Percentiles rank a stretch among this genome's conserved stretches.
Conservation (phyloP, 2,888 invertebrate species). For the Napeogenes sylphis region DNA sequence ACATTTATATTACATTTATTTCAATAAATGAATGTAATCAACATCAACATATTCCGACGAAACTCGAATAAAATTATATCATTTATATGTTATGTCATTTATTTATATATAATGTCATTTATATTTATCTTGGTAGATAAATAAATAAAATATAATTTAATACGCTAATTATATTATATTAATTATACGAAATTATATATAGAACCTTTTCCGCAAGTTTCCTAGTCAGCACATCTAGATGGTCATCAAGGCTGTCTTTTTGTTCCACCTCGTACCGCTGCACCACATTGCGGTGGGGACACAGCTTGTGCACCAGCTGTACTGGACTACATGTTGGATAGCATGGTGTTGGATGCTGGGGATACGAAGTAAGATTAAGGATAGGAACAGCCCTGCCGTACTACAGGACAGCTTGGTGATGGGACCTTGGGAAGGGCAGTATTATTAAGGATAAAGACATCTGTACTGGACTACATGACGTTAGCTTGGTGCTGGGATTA, state of each 20-base stretch:
- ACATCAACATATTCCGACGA: too few relatives aligned
- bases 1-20: too few relatives aligned
- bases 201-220: slow-evolving; percentile 68
- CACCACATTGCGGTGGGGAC: slow-evolving; percentile 62
- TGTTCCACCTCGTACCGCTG: slow-evolving; percentile 57
- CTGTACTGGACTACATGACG: slow-evolving; percentile 36
- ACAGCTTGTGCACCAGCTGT: slow-evolving; percentile 56
- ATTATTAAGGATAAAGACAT: slow-evolving; percentile 38
- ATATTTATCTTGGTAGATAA: too few relatives aligned
- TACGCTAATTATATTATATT: too few relatives aligned
- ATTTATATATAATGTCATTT: too few relatives aligned
- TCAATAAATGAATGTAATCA: too few relatives aligned
- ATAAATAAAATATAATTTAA: too few relatives aligned
- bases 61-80: too few relatives aligned
- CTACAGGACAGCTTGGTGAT: slow-evolving; percentile 11
- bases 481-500: not conserved
- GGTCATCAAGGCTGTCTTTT: slow-evolving; percentile 68
- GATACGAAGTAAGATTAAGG: too few relatives aligned
- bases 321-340: slow-evolving; percentile 30
- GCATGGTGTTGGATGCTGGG: not conserved
- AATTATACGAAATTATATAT: not conserved
- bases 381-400: slow-evolving; percentile 46
- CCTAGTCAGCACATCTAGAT: slow-evolving; percentile 62
- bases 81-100: too few relatives aligned
- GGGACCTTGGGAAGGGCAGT: not conserved